Conservation (phyloP, 2,113 vertebrate genomes). For the Aphyosemion australe region DNA sequence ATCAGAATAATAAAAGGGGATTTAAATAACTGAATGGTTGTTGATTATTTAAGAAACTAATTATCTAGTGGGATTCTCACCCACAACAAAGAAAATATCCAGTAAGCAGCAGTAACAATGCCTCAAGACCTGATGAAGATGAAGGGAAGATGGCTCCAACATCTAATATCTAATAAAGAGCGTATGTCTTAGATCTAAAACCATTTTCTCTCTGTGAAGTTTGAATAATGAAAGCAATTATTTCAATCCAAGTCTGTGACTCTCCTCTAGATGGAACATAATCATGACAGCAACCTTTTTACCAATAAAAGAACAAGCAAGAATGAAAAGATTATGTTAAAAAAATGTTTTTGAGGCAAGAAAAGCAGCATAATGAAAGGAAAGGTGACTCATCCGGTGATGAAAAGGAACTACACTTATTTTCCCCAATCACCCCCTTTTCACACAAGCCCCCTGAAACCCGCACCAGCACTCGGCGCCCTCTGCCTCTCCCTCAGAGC, state of each 20-base stretch:
- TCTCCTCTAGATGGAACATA: background rate
- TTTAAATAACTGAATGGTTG: too few relatives aligned
- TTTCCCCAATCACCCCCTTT: conserved; percentile 45
- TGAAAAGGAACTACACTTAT: conserved; percentile 65
- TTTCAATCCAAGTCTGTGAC: background rate
- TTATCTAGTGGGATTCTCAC: too few relatives aligned
- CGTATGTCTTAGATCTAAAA: too few relatives aligned
- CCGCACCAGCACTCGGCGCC: conserved; percentile 35
- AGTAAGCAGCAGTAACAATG: too few relatives aligned
- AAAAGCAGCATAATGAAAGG: conserved; percentile 54
- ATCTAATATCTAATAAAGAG: too few relatives aligned
- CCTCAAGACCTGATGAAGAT: too few relatives aligned
- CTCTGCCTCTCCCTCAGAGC: conserved; percentile 56
- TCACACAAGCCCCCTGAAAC: conserved; percentile 22
- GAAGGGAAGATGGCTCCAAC: too few relatives aligned
- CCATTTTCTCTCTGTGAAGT: background rate
- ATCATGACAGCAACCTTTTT: conserved; percentile 9
- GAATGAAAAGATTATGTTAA: conserved; percentile 7
- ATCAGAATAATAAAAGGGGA: too few relatives aligned
- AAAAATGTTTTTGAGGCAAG: conserved; percentile 1
- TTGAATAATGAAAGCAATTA: background rate
- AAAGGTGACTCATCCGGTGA: conserved; percentile 67
- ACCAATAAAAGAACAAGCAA: conserved; percentile 6
- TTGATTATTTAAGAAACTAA: too few relatives aligned
- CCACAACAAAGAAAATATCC: too few relatives aligned